Evolutionary conservation across 1,140 invertebrate species (phyloP).

Genomic region (Drosophila ohnishii): DNA sequence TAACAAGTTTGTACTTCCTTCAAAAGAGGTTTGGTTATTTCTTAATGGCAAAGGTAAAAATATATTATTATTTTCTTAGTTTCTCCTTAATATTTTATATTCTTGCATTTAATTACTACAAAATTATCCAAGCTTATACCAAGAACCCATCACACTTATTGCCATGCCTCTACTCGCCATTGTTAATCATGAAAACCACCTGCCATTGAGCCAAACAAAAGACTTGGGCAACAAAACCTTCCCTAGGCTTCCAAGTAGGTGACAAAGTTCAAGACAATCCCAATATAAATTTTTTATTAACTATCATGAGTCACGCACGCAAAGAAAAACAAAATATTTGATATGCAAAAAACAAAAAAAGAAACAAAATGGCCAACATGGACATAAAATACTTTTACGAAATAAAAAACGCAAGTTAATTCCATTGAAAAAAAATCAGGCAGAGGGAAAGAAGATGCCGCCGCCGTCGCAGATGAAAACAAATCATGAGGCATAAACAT

Average conservation of each 20-base stretch:
- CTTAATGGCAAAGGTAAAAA: background rate
- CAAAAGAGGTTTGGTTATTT: no score
- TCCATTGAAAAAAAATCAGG: constrained; percentile 45
- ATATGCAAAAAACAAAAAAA: constrained; percentile 14
- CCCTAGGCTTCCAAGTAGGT: constrained; percentile 13
- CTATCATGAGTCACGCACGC: constrained; percentile 54
- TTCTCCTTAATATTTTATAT: background rate
- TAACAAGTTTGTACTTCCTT: no score
- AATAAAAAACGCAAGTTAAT: constrained; percentile 66
- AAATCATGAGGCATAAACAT: constrained; percentile 71
- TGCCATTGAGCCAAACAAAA: constrained; percentile 47
- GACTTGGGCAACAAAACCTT: constrained; percentile 70
- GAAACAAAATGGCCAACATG: constrained; percentile 29
- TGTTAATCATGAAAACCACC: constrained; percentile 12
- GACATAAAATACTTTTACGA: constrained; percentile 56
- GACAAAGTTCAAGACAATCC: constrained; percentile 49
- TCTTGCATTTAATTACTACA: constrained; percentile 4
- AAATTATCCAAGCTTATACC: background rate
- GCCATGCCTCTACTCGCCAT: constrained; percentile 8
- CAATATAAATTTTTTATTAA: constrained; percentile 40
- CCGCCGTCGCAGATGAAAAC: constrained; percentile 41
- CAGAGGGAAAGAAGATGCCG: constrained; percentile 15
- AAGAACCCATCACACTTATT: constrained; percentile 13
- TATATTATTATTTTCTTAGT: background rate
- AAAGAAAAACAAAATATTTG: constrained; percentile 11